Base-by-base conservation (phyloP, 2,888 invertebrate genomes). In the Euplexia lucipara region DNA sequence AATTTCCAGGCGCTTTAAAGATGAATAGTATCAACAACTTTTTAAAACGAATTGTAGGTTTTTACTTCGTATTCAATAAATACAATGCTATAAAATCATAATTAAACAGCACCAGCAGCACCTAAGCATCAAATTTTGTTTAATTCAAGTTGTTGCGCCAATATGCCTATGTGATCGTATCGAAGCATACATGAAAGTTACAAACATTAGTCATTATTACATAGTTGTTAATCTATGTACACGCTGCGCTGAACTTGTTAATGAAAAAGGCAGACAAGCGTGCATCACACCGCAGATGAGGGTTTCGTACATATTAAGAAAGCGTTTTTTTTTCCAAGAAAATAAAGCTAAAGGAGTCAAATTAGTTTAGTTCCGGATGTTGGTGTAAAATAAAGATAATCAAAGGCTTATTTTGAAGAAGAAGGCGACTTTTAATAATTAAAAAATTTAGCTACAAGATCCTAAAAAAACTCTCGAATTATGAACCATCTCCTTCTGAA, bases 241-340 rank as follows among this genome's bases (percentile, higher is more conserved):
- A 77, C 63, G 76, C 62, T 78, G 70, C 60, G 60, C 30, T 77
- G 63, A 48, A 61, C 70, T 56, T 70, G 58, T 18, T 67, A 75
- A 79, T 71, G 34, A 68, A 44, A 47, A 47, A 52, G 30, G 62
- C 35, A 20, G 37, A 34, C 39, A 60, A 59, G 58, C 30, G 22
- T 26, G 51, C 54, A 45, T 63, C 41, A 35, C 10, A 45, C 10
- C 48, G 18, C 30, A 2, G n/a, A 10, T 7, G 12, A 53, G 58
- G 60, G 61, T 56, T 76, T 45, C 16, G 18, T 57, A 71, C 12
- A 18, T 30, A 39, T 3, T 18, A 26, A 22, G 26, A 26, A 26
- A 3, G 26, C 2, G 26, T 3, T 5, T 26, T 5, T 3, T 26
- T 26, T 26, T 26, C 26, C 26, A 2, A 26, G 5, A 26, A 26